These are phyloP conservation scores for Hydropotes inermis DNA, from an alignment of 2,113 vertebrate species.

Conservation along the genomic window DNA sequence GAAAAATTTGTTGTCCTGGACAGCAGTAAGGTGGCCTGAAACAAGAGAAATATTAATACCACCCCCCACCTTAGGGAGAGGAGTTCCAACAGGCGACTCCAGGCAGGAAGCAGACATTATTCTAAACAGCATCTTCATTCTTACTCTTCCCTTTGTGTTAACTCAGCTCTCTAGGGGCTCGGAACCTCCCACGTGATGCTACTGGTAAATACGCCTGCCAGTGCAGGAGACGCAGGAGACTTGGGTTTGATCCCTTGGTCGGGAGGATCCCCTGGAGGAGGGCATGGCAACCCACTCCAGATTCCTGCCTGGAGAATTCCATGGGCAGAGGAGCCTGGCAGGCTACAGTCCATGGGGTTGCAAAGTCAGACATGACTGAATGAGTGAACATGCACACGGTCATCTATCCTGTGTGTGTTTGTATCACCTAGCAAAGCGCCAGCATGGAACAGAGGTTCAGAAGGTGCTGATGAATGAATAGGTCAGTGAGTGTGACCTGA, in stretches of 20 bases:
- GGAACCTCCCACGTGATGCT: neutral
- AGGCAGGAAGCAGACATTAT: fast-evolving
- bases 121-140: fast-evolving
- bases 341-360: neutral
- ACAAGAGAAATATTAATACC: fast-evolving
- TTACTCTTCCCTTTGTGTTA: too few relatives aligned
- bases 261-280: neutral
- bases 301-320: neutral
- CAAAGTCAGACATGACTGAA: neutral
- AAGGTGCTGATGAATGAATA: fast-evolving
- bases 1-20: neutral
- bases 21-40: neutral
- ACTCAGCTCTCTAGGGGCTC: neutral
- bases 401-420: fast-evolving
- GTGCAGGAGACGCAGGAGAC: neutral
- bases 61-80: fast-evolving
- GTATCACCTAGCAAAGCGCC: neutral
- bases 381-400: neutral
- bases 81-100: fast-evolving
- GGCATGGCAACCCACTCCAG: neutral
- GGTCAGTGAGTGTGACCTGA: neutral
- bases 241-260: fast-evolving
- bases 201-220: neutral
- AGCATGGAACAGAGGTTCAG: neutral
- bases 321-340: neutral